Evolutionary conservation across 2,888 invertebrate species (phyloP).

Genomic region (Ennomos fuscantarius): DNA sequence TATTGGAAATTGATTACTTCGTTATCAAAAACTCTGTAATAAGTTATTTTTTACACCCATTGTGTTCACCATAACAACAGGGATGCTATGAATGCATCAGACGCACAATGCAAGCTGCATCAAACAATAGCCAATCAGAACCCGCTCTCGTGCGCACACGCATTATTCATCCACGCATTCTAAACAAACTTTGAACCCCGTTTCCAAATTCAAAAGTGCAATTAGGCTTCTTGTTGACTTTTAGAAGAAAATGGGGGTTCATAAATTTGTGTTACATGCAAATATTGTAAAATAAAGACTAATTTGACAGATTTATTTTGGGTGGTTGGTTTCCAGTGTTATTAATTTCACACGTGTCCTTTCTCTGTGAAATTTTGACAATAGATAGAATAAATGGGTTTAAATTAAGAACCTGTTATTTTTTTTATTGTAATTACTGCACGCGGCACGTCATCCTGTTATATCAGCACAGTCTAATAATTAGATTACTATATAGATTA

Average conservation of each 20-base stretch:
- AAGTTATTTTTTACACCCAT: conserved; percentile 19
- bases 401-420: no score
- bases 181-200: conserved; percentile 36
- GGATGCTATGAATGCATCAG: conserved; percentile 35
- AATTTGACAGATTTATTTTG: conserved; percentile 26
- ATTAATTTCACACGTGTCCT: conserved; percentile 12
- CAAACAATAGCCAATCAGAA: conserved; percentile 76
- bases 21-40: conserved; percentile 34
- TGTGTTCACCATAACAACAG: background rate
- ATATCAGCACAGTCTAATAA: no score
- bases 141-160: conserved; percentile 50
- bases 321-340: no score
- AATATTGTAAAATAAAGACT: conserved; percentile 4
- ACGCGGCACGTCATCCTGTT: no score
- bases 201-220: conserved; percentile 52
- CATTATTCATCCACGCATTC: conserved; percentile 65
- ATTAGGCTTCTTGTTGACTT: conserved; percentile 52
- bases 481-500: no score
- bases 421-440: no score
- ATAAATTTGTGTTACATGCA: conserved; percentile 12
- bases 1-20: conserved; percentile 9
- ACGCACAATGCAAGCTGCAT: conserved; percentile 65
- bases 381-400: no score
- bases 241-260: conserved; percentile 21
- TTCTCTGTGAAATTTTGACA: no score